phyloP scores from a whole-genome alignment of 37 sponge, comb jelly and placozoan genomes.

The Bolinopsis microptera region DNA sequence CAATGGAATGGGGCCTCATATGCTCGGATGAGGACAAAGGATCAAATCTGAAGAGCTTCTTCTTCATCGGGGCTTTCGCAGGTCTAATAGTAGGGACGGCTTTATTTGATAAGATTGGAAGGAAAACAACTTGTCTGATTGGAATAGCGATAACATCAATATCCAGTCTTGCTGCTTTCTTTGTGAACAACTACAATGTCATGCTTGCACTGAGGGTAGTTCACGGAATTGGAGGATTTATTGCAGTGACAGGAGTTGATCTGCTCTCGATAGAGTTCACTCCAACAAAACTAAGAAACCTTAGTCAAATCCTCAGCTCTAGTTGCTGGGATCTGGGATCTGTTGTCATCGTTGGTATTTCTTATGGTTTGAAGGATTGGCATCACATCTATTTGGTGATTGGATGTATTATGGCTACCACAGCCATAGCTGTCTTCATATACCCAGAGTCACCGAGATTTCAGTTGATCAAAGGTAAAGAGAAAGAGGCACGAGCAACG shows the following conservation, averaged over 20 bases:
- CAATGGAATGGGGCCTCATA: too few relatives aligned
- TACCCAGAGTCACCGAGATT: constrained; percentile 24
- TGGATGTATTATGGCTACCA: background rate
- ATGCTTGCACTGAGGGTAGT: constrained; percentile 6
- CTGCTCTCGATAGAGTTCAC: background rate
- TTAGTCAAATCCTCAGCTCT: background rate
- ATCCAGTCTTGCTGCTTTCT: background rate
- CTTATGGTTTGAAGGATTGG: background rate
- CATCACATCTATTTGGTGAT: background rate
- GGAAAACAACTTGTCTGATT: background rate
- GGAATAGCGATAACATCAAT: background rate
- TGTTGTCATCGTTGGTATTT: background rate
- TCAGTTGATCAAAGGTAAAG: background rate
- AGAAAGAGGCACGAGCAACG: background rate
- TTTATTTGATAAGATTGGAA: background rate
- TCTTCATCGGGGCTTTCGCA: constrained; percentile 35
- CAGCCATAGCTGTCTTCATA: background rate
- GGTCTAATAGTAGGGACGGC: background rate
- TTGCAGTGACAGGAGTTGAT: background rate
- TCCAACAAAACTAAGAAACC: constrained; percentile 8
- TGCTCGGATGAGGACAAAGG: background rate
- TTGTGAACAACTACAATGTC: background rate
- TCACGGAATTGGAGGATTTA: background rate
- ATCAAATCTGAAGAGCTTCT: constrained; percentile 20
- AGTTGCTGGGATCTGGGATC: background rate